Evolutionary conservation across 2,797 vertebrate species (phyloP).

Genomic region (Podarcis lilfordi): DNA sequence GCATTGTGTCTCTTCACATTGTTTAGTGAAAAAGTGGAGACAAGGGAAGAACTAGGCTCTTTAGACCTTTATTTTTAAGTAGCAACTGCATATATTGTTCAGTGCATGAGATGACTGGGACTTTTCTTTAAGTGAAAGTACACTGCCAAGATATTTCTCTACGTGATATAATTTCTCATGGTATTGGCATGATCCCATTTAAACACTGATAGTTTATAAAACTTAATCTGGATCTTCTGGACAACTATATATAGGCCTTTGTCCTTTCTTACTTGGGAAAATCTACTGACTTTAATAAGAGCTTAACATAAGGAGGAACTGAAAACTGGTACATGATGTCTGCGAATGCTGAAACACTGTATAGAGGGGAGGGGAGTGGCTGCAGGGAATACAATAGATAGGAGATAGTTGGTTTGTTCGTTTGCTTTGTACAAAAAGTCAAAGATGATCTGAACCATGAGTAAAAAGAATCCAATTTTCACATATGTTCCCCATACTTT

Average conservation of each 20-base stretch:
- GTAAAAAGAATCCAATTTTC: constrained; percentile 41
- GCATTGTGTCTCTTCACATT: neutral
- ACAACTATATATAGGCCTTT: neutral
- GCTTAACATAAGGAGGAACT: constrained; percentile 17
- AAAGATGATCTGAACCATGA: constrained; percentile 32
- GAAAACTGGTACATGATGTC: constrained; percentile 4
- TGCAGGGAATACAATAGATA: neutral
- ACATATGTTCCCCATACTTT: constrained; percentile 42
- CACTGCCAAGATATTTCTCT: neutral
- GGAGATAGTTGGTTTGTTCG: constrained; percentile 14
- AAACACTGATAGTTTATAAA: constrained; percentile 10
- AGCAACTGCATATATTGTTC: neutral
- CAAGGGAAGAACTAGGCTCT: constrained; percentile 28
- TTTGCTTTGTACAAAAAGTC: constrained; percentile 32
- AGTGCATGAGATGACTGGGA: neutral
- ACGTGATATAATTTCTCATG: constrained; percentile 27
- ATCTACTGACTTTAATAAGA: constrained; percentile 24
- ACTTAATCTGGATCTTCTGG: neutral
- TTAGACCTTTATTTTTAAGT: constrained; percentile 25
- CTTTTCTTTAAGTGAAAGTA: neutral
- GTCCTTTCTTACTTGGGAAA: constrained; percentile 24
- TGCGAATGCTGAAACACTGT: constrained; percentile 23
- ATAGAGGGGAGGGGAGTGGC: neutral
- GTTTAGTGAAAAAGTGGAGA: neutral
- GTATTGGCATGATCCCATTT: neutral